A percentile compares a stretch with the other conserved stretches of the same genome.
These are phyloP conservation scores for Ptychoptera albimana DNA, from an alignment of 2,888 invertebrate species.

Conservation along the genomic window DNA sequence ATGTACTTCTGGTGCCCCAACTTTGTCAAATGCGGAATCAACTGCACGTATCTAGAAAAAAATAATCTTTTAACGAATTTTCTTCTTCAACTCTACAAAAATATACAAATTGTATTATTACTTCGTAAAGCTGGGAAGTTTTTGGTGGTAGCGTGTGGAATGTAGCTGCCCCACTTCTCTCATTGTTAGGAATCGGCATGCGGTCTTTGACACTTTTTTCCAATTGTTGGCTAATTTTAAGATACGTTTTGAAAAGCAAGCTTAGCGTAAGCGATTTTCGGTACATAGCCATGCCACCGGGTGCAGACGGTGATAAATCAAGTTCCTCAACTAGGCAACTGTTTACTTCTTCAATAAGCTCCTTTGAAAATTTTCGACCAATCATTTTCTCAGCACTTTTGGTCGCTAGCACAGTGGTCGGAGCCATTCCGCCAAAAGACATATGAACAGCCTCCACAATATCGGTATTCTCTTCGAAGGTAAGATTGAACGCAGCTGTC, in stretches of 20 bases:
- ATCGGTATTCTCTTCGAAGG: constrained; percentile 37
- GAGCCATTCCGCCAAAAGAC: constrained; percentile 90
- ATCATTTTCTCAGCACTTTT: constrained; percentile 43
- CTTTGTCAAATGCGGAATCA: constrained; percentile 47
- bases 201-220: constrained; percentile 14
- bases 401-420: constrained; percentile 58
- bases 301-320: constrained; percentile 56
- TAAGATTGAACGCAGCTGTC: constrained; percentile 65
- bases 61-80: constrained; percentile 14
- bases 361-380: constrained; percentile 46
- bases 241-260: constrained; percentile 54
- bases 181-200: constrained; percentile 19
- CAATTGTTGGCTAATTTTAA: constrained; percentile 39
- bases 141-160: constrained; percentile 23
- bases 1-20: constrained; percentile 71
- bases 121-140: constrained; percentile 31
- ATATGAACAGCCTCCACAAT: constrained; percentile 46
- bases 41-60: constrained; percentile 36
- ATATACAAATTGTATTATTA: constrained; percentile 12
- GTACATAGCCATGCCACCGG: constrained; percentile 72
- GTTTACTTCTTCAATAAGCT: constrained; percentile 42
- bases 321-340: constrained; percentile 54
- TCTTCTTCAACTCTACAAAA: background rate
- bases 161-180: constrained; percentile 27
- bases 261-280: constrained; percentile 60